Base-by-base conservation (phyloP, 2,113 vertebrate species). In the Malurus elegans region DNA sequence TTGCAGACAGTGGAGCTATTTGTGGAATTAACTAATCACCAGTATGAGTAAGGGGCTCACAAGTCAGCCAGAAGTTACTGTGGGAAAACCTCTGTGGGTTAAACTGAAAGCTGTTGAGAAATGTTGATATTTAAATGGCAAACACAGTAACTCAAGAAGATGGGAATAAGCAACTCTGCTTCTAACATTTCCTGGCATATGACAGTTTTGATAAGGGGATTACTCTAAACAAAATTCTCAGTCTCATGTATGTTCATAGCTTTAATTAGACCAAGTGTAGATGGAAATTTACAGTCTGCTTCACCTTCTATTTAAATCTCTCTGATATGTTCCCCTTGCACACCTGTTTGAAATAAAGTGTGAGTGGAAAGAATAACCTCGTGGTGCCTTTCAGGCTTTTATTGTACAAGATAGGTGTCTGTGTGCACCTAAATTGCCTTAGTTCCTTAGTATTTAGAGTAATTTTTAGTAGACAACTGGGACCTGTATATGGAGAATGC, bases 201-300 rank as follows among this genome's bases (percentile, higher is more conserved):
- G 94, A 96, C 92, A 90, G 47, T 92, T 95, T 94, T 94, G 93
- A 93, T 92, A 97, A 94, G 50, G 85, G 88, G 95, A 95, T 96
- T 96, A 95, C 92, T 92, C 72, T 95, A 93, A 96, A 96, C 88
- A 96, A 86, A 96, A 96, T 93, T 95, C 90, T 96, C 93, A 86
- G 65, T 93, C 94, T 95, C 56, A 56, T 34, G 31, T 74, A 90
- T 51, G 76, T 74, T 90, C 79, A 71, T 81, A 73, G 88, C 92
- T 97, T 94, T 88, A 97, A 96, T 96, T 93, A 96, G 94, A 93
- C 64, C 75, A 36, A 86, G 44, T 0, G 0, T 93, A 86, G 82
- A 90, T 96, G 93, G 93, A 95, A 96, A 96, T 94, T 96, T 64
- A 93, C 87, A 86, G 92, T 95, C 92, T 95, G 67, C 85, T 96